phyloP scores from a whole-genome alignment of 2,797 vertebrate genomes.

The Sebastes oblongus region DNA sequence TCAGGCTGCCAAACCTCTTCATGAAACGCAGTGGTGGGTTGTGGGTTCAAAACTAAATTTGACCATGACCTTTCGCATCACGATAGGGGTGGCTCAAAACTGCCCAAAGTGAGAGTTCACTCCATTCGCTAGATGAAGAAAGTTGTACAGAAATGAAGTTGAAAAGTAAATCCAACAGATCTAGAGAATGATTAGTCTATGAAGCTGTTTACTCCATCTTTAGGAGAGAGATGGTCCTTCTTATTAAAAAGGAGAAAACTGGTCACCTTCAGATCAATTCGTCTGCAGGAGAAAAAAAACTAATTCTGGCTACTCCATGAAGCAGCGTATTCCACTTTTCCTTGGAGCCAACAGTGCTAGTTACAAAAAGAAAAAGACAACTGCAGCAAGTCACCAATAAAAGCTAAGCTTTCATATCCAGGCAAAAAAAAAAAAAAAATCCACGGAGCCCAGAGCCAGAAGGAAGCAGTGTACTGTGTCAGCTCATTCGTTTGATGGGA shows the following conservation, averaged over 20 bases:
- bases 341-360: background rate
- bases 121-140: slow-evolving; percentile 15
- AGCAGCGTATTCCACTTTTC: background rate
- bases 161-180: slow-evolving; percentile 5
- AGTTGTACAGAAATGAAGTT: background rate
- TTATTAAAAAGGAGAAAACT: background rate
- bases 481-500: background rate
- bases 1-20: slow-evolving; percentile 95
- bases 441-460: slow-evolving; percentile 4
- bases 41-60: slow-evolving; percentile 54
- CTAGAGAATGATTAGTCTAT: background rate
- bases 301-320: background rate
- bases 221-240: background rate
- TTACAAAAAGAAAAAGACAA: slow-evolving; percentile 1
- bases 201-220: background rate
- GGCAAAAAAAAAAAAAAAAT: background rate
- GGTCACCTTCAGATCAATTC: background rate
- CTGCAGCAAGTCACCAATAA: background rate
- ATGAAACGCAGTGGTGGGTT: slow-evolving; percentile 81
- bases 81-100: slow-evolving; percentile 19
- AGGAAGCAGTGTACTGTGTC: background rate
- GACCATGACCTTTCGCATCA: slow-evolving; percentile 79
- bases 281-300: background rate
- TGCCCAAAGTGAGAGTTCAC: slow-evolving; percentile 17
- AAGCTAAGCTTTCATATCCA: slow-evolving; percentile 10